Evolutionary conservation across 2,888 invertebrate species (phyloP).

Genomic region (Agrotis clavis): DNA sequence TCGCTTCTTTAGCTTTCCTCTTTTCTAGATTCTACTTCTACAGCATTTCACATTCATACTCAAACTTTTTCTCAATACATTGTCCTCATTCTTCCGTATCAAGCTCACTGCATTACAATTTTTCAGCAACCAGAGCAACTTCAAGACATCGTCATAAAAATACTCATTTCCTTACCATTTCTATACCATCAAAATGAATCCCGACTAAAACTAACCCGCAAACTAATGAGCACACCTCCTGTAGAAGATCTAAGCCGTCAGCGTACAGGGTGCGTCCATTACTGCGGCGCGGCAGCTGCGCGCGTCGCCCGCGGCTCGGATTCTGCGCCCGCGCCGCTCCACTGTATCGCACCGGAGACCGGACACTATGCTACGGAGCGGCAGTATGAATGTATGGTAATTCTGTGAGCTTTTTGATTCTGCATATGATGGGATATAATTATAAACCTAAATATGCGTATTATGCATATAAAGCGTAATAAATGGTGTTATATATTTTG

Average conservation of each 20-base stretch:
- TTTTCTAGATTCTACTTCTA: no score
- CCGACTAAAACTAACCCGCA: conserved; percentile 1
- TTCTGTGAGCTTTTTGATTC: conserved; percentile 38
- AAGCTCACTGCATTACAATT: no score
- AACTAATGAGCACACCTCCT: conserved; percentile 54
- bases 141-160: no score
- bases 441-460: no score
- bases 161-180: no score
- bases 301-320: conserved; percentile 75
- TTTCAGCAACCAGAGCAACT: no score
- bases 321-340: conserved; percentile 62
- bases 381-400: conserved; percentile 47
- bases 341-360: conserved; percentile 66
- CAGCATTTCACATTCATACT: no score
- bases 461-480: neutral
- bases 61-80: no score
- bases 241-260: conserved; percentile 68
- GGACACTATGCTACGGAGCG: conserved; percentile 41
- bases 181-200: neutral
- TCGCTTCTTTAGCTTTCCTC: no score
- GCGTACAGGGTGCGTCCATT: conserved; percentile 77
- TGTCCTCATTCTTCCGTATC: no score
- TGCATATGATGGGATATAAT: conserved; percentile 13
- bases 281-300: conserved; percentile 79
- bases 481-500: no score